These are phyloP conservation scores for Umimayanthus kanabou DNA, from an alignment of 92 coral and sea anemone genomes.

Conservation along the genomic window DNA sequence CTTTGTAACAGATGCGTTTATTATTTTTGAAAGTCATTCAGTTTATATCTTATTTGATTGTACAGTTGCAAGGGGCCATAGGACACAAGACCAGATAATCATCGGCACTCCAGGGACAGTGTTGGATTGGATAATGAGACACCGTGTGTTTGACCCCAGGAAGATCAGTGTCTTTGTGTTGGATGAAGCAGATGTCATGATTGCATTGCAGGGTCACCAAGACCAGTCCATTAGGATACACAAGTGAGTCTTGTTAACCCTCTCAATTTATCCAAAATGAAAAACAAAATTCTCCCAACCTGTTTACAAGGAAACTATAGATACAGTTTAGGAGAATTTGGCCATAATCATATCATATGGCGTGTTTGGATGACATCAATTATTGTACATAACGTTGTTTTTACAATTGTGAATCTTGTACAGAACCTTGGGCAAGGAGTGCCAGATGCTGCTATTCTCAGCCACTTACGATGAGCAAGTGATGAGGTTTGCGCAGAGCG, in stretches of 20 bases:
- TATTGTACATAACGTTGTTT: neutral
- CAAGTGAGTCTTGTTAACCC: constrained; percentile 61
- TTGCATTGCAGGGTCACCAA: constrained; percentile 89
- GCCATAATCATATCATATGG: too few relatives aligned
- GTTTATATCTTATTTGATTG: neutral
- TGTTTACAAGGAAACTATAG: too few relatives aligned
- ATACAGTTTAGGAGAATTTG: too few relatives aligned
- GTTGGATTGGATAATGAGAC: constrained; percentile 83
- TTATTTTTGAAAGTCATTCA: too few relatives aligned
- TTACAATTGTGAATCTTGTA: neutral
- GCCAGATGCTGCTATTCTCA: constrained; percentile 92
- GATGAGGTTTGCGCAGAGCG: constrained; percentile 85
- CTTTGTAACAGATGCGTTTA: neutral
- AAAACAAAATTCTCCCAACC: too few relatives aligned
- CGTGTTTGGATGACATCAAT: too few relatives aligned
- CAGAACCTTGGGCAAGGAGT: constrained; percentile 71
- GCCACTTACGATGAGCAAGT: constrained; percentile 95
- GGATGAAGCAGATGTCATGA: constrained; percentile 99
- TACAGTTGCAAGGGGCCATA: constrained; percentile 80
- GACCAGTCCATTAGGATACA: constrained; percentile 95
- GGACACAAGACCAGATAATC: constrained; percentile 78
- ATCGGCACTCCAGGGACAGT: constrained; percentile 97
- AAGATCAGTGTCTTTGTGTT: constrained; percentile 86
- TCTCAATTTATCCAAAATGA: too few relatives aligned
- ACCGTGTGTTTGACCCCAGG: constrained; percentile 67